These are phyloP conservation scores for Brachyptera risi DNA, from an alignment of 2,888 invertebrate genomes.

Conservation along the genomic window DNA sequence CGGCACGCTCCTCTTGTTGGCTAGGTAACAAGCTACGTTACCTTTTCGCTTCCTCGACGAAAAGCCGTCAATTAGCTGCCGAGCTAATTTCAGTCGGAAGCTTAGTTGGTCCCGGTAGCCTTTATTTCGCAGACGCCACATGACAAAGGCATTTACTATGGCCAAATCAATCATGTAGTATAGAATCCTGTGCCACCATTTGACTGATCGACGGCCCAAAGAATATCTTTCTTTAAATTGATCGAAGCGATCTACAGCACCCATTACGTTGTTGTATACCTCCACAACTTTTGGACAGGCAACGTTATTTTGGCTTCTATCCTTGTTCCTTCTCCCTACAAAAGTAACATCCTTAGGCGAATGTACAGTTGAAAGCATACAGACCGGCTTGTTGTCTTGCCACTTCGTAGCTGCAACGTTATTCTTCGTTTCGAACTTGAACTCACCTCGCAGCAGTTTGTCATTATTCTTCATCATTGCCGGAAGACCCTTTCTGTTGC, in stretches of 20 bases:
- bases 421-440: constrained; percentile 10
- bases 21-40: not conserved
- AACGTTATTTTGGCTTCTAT: constrained; percentile 3
- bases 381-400: constrained; percentile 22
- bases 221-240: constrained; percentile 19
- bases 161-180: constrained; percentile 20
- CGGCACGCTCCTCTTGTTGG: constrained; percentile 18
- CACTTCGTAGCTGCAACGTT: constrained; percentile 11
- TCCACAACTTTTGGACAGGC: constrained; percentile 17
- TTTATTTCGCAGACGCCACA: not conserved
- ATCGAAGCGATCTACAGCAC: constrained; percentile 22
- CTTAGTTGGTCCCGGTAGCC: constrained; percentile 5
- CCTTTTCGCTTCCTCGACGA: constrained; percentile 1
- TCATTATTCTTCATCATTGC: constrained; percentile 20
- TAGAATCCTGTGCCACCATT: constrained; percentile 19
- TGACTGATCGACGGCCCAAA: constrained; percentile 18
- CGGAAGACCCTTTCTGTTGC: constrained; percentile 19
- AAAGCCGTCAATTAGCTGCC: constrained; percentile 15
- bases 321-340: constrained; percentile 20
- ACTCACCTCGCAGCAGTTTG: constrained; percentile 20
- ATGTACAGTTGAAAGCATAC: constrained; percentile 21
- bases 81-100: constrained; percentile 15
- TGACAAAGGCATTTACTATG: constrained; percentile 22
- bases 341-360: constrained; percentile 16
- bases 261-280: constrained; percentile 18